Conservation (phyloP, 2,888 invertebrate species). For the Megaustenia siamemsis region DNA sequence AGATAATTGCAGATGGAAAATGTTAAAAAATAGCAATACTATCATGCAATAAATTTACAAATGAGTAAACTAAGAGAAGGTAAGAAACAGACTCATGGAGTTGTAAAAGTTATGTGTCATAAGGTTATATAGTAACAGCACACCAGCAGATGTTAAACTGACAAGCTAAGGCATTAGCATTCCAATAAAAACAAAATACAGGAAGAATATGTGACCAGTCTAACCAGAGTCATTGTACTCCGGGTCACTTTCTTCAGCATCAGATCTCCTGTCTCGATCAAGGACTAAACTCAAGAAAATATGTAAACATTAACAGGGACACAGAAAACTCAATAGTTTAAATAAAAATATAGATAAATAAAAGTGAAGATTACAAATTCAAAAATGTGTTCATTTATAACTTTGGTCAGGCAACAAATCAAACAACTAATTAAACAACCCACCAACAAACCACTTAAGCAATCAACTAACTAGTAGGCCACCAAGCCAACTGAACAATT, state of each 20-base stretch:
- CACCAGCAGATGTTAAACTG: background rate
- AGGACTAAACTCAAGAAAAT: slow-evolving; percentile 7
- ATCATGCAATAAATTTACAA: too few relatives aligned
- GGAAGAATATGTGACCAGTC: background rate
- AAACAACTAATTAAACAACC: too few relatives aligned
- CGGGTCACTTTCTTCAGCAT: slow-evolving; percentile 49
- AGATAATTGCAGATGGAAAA: too few relatives aligned
- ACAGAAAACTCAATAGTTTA: too few relatives aligned
- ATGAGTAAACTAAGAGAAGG: too few relatives aligned
- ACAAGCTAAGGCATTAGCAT: background rate
- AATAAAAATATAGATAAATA: background rate
- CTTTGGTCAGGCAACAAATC: too few relatives aligned
- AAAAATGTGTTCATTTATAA: background rate
- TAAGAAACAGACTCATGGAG: background rate
- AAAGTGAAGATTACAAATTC: too few relatives aligned
- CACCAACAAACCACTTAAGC: too few relatives aligned
- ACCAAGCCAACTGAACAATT: too few relatives aligned
- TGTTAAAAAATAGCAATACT: too few relatives aligned
- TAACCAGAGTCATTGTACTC: slow-evolving; percentile 45
- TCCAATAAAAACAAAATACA: background rate
- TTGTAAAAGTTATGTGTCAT: background rate
- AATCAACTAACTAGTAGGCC: too few relatives aligned
- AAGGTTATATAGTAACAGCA: background rate
- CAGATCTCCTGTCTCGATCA: slow-evolving; percentile 27
- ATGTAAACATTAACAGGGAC: background rate